Base-by-base conservation (phyloP, 1,140 invertebrate genomes). In the Psix sp. region DNA sequence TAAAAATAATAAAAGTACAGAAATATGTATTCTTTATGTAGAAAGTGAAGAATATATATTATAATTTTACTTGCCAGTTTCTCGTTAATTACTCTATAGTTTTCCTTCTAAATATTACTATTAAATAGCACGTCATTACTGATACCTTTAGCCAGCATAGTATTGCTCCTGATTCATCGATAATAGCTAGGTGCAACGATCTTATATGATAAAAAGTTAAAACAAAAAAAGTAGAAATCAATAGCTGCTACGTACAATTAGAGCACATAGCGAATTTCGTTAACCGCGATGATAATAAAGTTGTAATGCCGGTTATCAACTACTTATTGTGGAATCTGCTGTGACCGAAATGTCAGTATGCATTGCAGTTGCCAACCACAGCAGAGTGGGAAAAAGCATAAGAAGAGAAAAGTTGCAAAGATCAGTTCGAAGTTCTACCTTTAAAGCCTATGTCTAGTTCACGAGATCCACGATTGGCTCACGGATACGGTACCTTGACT, bases 401-500 rank as follows among this genome's bases (percentile, higher is more conserved):
- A 60, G 65, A 54, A 40, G 60, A 59, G 65, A 57, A 46, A 18
- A 59, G 49, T 63, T 18, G 49, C 49, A 59, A 65, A 68, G 72
- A 68, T 67, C 48, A 62, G 52, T 57, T 45, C 54, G 49, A 60
- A 75, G 59, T 74, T 74, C 59, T 40, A 56, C 63, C 57, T 63
- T 65, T 74, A 74, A 72, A 74, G 59, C 72, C 72, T 74, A 74
- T 20, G 29, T 62, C 24, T 42, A 46, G 60, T 57, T 65, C 43
- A 65, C 39, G 46, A 40, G 72, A 57, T 24, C 59, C 52, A 52
- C 72, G 72, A 74, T 74, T 74, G 63, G 62, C 63, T 68, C 57
- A 56, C 63, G 63, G 72, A 68, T 74, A 68, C 72, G 63, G 49
- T 52, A 65, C 54, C 72, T 75, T 75, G 72, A 75, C 72, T 75